Percentiles rank a stretch among this genome's conserved stretches.
Evolutionary conservation across 2,797 vertebrate genomes (phyloP).

Genomic region (Lagodon rhomboides): DNA sequence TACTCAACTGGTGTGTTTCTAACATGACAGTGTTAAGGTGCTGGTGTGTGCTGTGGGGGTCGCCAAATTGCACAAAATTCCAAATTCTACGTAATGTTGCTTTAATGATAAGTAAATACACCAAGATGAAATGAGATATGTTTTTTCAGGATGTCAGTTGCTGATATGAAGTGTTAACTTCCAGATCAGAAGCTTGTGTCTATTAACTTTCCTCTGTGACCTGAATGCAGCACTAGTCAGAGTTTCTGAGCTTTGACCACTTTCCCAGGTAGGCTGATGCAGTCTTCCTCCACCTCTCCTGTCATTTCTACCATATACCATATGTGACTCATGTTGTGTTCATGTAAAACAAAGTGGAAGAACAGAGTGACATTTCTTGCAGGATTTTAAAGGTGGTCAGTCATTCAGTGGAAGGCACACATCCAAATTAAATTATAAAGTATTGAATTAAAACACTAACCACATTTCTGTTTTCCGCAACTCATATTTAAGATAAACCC

Average conservation of each 20-base stretch:
- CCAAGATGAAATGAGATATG: neutral
- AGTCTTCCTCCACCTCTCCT: constrained; percentile 38
- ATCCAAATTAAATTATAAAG: neutral
- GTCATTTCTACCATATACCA: constrained; percentile 30
- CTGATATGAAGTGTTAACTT: constrained; percentile 10
- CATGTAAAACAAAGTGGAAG: constrained; percentile 12
- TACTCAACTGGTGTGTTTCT: constrained; percentile 65
- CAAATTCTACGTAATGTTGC: too few relatives aligned
- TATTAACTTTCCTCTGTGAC: constrained; percentile 9
- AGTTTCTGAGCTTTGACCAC: constrained; percentile 51
- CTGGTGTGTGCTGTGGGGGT: constrained; percentile 27
- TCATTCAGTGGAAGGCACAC: constrained; percentile 11
- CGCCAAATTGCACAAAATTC: too few relatives aligned
- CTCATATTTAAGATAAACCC: constrained; percentile 23
- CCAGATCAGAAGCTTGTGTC: constrained; percentile 14
- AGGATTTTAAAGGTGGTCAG: constrained; percentile 10
- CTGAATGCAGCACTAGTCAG: constrained; percentile 44
- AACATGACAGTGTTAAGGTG: constrained; percentile 66
- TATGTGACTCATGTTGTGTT: constrained; percentile 65
- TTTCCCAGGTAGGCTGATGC: constrained; percentile 48
- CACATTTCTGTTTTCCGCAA: constrained; percentile 20
- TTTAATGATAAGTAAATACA: constrained; percentile 1
- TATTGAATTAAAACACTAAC: neutral
- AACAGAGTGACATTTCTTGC: constrained; percentile 18
- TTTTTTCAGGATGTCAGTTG: constrained; percentile 24